phyloP scores from a whole-genome alignment of 2,888 invertebrate genomes.

The Sussaba pulchella region DNA sequence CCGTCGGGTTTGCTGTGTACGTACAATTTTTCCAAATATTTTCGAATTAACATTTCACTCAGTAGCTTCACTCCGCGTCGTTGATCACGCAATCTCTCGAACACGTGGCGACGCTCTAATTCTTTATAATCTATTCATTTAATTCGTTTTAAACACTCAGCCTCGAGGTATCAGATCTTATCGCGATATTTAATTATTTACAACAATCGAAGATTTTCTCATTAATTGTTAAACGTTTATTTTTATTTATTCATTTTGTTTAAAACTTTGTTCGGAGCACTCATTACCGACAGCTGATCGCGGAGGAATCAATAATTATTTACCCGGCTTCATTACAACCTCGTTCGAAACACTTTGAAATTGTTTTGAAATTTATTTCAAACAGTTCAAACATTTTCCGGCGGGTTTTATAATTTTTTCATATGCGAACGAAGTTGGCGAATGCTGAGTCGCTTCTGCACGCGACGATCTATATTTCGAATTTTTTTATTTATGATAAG shows the following conservation, averaged over 20 bases:
- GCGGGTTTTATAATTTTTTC: not conserved
- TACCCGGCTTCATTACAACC: not conserved
- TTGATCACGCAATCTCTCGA: no score
- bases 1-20: no score
- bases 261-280: not conserved
- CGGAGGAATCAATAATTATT: slow-evolving; percentile 2
- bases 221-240: not conserved
- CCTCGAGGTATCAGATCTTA: no score
- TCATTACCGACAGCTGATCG: slow-evolving; percentile 8
- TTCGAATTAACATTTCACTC: no score
- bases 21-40: no score
- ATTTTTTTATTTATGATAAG: not conserved
- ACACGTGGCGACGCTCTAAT: no score
- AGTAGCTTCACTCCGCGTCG: no score
- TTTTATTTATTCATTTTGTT: not conserved
- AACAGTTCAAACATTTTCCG: no score
- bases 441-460: not conserved
- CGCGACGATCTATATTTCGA: not conserved
- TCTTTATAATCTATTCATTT: no score
- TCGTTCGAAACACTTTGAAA: not conserved
- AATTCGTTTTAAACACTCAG: no score
- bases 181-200: not conserved
- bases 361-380: not conserved
- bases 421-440: not conserved
- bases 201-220: not conserved